Evolutionary conservation across 2,113 vertebrate genomes (phyloP).

Genomic region (Arvicanthis niloticus): DNA sequence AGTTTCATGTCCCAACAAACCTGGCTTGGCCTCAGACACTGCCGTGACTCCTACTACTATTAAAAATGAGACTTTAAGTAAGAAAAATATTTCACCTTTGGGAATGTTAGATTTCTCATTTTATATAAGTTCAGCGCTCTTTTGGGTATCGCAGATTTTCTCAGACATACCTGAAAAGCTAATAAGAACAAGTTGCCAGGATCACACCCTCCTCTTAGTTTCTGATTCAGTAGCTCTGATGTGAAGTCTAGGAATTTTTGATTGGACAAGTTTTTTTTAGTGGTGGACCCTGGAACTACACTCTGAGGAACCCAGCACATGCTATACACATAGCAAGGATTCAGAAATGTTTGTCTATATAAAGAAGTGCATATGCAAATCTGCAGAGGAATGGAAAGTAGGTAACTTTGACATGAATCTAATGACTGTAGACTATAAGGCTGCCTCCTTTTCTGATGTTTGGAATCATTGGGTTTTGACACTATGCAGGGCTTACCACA

Average conservation of each 20-base stretch:
- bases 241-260: background rate
- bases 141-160: background rate
- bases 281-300: background rate
- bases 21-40: background rate
- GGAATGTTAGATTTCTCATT: background rate
- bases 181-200: background rate
- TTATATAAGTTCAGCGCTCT: background rate
- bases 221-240: background rate
- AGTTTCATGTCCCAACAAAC: background rate
- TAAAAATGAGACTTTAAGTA: background rate
- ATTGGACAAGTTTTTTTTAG: background rate
- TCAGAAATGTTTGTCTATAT: background rate
- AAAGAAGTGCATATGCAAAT: background rate
- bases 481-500: accelerated
- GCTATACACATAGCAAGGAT: background rate
- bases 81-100: background rate
- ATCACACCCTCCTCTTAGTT: too few relatives aligned
- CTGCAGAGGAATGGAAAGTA: background rate
- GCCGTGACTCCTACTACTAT: background rate
- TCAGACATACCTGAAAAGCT: background rate
- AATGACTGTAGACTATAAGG: background rate
- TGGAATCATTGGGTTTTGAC: background rate
- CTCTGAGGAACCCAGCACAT: background rate
- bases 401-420: background rate
- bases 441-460: background rate